Conservation (phyloP, 2,113 vertebrate species). For the Progne subis region DNA sequence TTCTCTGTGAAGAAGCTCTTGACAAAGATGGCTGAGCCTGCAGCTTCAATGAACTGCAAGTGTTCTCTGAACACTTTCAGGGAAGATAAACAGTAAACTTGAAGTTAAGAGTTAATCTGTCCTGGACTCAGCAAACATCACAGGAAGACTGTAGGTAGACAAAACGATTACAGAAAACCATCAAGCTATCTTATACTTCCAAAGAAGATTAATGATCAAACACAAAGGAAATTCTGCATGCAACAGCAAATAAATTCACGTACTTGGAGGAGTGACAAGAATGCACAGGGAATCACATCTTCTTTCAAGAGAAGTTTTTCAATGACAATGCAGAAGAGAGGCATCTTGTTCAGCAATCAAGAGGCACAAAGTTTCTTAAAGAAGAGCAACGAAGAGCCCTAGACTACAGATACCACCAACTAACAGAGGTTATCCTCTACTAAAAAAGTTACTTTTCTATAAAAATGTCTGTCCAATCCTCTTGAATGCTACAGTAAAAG, state of each 20-base stretch:
- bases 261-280: not conserved
- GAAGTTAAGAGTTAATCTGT: not conserved
- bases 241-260: not conserved
- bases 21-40: not conserved
- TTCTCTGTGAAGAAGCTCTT: not conserved
- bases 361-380: not conserved
- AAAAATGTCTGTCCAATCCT: not conserved
- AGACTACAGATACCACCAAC: not conserved
- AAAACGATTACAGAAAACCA: not conserved
- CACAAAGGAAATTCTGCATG: not conserved
- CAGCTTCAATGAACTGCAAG: not conserved
- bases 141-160: not conserved
- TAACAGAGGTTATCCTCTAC: not conserved
- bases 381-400: not conserved
- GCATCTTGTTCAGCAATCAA: not conserved
- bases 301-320: not conserved
- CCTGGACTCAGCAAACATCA: not conserved
- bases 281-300: not conserved
- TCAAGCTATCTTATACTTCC: not conserved
- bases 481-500: not conserved
- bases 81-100: not conserved
- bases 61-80: not conserved
- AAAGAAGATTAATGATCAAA: not conserved
- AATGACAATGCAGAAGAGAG: not conserved
- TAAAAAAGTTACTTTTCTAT: not conserved